Evolutionary conservation across 2,113 vertebrate genomes (phyloP), one percentile per base, ranked within the genome.

Genomic region (Steatornis caripensis): DNA sequence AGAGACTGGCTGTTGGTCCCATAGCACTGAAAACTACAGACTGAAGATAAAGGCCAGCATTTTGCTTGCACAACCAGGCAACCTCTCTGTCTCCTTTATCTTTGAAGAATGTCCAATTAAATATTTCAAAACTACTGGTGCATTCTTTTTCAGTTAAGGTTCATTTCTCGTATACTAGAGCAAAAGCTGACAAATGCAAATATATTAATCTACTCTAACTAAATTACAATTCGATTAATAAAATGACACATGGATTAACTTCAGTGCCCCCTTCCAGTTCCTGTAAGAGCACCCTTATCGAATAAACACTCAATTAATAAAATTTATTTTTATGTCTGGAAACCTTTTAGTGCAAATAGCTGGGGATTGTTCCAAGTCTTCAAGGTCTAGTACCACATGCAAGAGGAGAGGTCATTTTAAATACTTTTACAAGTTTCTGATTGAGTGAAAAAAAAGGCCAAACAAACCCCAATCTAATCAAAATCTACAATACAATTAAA

Each of bases 191-290:
- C 14, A 93, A 94, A 96, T 68, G 18, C 7, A 95, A 96, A 93
- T 80, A 76, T 12, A 68, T 54, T 86, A 9, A 82, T 65, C 22
- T 90, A 5, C 9, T 36, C 15, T 19, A 91, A 58, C 19, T 30
- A 88, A 84, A 88, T 80, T 87, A 48, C 23, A 57, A 93, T 95
- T 97, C 36, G 90, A 11, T 88, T 66, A 95, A 70, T 90, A 83
- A 76, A 79, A 81, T 26, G 9, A 76, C 6, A n/a, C 7, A n/a
- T 46, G 10, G 21, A 79, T 96, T 95, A 92, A 66, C 26, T 96
- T 90, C 29, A 86, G 20, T 34, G 48, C 10, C 9, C 92, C 24
- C 75, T 89, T 74, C 49, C 21, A 86, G 17, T 79, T 91, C 57
- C 27, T 90, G 5, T 92, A 92, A 84, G 10, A 45, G 64, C 26